These are phyloP conservation scores for Flabesymbios commensalis DNA, from an alignment of 2,888 invertebrate genomes.

Conservation along the genomic window DNA sequence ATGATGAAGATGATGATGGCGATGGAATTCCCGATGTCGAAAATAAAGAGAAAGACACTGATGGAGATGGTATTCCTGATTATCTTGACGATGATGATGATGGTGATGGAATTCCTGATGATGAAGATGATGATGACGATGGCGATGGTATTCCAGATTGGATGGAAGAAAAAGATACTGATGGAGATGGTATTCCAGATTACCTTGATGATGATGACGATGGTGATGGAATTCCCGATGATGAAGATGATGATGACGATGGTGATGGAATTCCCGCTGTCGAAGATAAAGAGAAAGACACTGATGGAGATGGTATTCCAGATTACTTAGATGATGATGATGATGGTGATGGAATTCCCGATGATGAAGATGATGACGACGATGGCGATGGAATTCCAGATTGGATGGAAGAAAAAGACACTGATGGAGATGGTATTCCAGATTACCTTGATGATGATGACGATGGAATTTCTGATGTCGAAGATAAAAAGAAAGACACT, in stretches of 20 bases:
- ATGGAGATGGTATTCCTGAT: constrained; percentile 56
- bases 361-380: constrained; percentile 27
- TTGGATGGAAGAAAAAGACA: constrained; percentile 29
- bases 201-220: constrained; percentile 31
- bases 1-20: constrained; percentile 32
- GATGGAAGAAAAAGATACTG: constrained; percentile 30
- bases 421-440: constrained; percentile 41
- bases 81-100: constrained; percentile 36
- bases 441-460: constrained; percentile 41
- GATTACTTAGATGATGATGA: constrained; percentile 33
- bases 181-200: constrained; percentile 47
- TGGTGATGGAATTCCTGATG: constrained; percentile 55
- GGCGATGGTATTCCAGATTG: constrained; percentile 38
- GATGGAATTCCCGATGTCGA: constrained; percentile 41
- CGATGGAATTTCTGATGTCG: constrained; percentile 46
- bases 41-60: constrained; percentile 34
- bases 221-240: constrained; percentile 41
- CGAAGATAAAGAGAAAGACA: constrained; percentile 29
- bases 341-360: constrained; percentile 38
- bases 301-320: constrained; percentile 43
- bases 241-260: constrained; percentile 39
- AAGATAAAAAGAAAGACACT: constrained; percentile 26
- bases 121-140: constrained; percentile 39
- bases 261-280: constrained; percentile 48
- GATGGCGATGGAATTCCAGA: constrained; percentile 37